Evolutionary conservation across 2,888 invertebrate species (phyloP), one percentile per base, ranked within the genome.

Genomic region (Patella ulyssiponensis): DNA sequence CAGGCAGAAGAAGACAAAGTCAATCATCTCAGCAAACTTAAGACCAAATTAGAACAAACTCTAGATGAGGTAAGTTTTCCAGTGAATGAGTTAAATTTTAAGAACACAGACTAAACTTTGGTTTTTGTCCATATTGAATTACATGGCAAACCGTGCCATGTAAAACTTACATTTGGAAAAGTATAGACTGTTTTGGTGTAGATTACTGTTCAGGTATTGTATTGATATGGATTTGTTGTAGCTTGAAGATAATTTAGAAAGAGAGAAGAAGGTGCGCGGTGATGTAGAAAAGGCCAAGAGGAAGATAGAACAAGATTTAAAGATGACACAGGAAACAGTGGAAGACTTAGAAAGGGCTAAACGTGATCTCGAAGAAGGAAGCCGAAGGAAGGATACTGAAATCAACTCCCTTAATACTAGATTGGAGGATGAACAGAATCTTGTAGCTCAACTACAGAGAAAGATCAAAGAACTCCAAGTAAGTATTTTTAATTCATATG

Each of bases 21-120:
- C 92, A 99, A 99, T 94, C 99, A 99, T 94, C 95, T 99, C 93
- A 98, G 97, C 95, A 99, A 99, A 93, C 97, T 99, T 87, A 99
- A 99, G 94, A 95, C 97, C 91, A 99, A 99, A 94, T 95, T 99
- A 92, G 99, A 99, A 93, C 97, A 98, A 93, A 98, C 98, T 91
- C 95, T 99, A 85, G 99, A 99, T 93, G 98, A 98, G 88, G 91
- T 91, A 97, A 93, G 98, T 97, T 91, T 94, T 99, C 85, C 98
- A 99, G 92, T 98, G 98, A 44, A 9, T 44, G 44, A 7, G 44
- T 9, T 44, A 44, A 44, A 44, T 44, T 44, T 0, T 44, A 9
- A 44, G 44, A 44, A 44, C 44, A 44, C 5, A 44, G 9, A 9
- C 44, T 44, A 1, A 9, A 9, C 9, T 44, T 44, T 44, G 44